Evolutionary conservation across 2,113 vertebrate species (phyloP).

Genomic region (Hippolais icterina): DNA sequence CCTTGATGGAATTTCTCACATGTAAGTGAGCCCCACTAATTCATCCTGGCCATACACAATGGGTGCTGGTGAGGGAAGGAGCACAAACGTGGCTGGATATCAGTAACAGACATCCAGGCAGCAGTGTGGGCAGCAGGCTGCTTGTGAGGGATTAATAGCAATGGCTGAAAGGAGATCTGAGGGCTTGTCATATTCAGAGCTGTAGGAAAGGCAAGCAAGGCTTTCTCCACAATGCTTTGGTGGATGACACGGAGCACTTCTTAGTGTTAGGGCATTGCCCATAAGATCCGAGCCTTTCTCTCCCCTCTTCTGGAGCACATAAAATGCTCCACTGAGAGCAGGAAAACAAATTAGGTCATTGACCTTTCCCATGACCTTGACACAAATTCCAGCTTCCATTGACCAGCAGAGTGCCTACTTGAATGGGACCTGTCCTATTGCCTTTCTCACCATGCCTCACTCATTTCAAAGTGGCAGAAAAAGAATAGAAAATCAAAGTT

Average conservation of each 20-base stretch:
- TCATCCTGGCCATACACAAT: not conserved
- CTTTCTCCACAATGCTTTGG: not conserved
- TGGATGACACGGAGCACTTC: not conserved
- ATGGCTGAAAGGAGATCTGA: not conserved
- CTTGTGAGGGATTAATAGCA: not conserved
- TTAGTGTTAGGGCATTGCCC: not conserved
- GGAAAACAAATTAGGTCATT: conserved; percentile 57
- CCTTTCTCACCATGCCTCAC: conserved; percentile 29
- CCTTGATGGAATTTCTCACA: not conserved
- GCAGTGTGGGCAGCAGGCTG: not conserved
- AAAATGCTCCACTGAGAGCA: conserved; percentile 6
- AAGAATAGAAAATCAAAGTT: conserved; percentile 43
- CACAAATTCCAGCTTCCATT: conserved; percentile 59
- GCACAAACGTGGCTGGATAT: accelerated
- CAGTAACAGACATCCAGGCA: not conserved
- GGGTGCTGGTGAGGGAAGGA: not conserved
- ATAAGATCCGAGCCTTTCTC: not conserved
- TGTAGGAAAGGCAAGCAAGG: not conserved
- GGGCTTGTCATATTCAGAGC: not conserved
- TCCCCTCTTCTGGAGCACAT: not conserved
- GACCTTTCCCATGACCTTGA: conserved; percentile 74
- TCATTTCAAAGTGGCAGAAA: conserved; percentile 34
- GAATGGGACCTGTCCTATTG: conserved; percentile 35
- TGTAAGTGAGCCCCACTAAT: not conserved
- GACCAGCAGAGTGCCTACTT: conserved; percentile 43